These are phyloP conservation scores for Perizoma affinitatum DNA, from an alignment of 2,888 invertebrate species.

Conservation along the genomic window DNA sequence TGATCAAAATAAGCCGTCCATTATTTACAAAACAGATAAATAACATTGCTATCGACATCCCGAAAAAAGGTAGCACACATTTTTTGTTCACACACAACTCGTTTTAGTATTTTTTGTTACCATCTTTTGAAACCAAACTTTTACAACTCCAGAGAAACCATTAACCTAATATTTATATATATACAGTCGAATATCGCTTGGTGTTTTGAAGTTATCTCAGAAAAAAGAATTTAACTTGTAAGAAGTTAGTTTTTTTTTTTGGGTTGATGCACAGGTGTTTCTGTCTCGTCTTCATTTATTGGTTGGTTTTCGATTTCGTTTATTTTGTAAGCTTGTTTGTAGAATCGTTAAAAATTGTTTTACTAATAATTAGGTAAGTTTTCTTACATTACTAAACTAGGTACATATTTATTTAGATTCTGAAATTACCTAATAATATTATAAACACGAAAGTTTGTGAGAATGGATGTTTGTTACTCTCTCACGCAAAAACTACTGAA, in stretches of 20 bases:
- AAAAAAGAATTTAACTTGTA: slow-evolving; percentile 13
- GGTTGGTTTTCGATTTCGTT: slow-evolving; percentile 18
- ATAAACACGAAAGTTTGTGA: no score
- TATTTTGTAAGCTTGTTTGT: neutral
- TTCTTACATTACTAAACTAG: no score
- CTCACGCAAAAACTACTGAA: no score
- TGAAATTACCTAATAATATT: no score
- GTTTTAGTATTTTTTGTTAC: slow-evolving; percentile 51
- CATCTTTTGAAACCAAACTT: slow-evolving; percentile 37
- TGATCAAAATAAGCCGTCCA: neutral
- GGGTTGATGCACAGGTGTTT: slow-evolving; percentile 36
- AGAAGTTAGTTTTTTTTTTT: slow-evolving; percentile 21
- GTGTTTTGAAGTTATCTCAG: neutral
- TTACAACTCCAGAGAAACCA: neutral
- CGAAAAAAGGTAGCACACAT: slow-evolving; percentile 50
- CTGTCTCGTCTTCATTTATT: slow-evolving; percentile 30
- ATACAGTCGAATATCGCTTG: slow-evolving; percentile 15
- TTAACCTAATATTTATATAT: neutral
- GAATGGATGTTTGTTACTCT: no score
- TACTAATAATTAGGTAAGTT: no score
- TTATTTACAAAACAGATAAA: slow-evolving; percentile 43
- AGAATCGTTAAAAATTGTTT: no score
- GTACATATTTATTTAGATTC: no score
- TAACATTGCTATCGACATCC: slow-evolving; percentile 46
- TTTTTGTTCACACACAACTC: slow-evolving; percentile 61